These are phyloP conservation scores for Drymonia ruficornis DNA, from an alignment of 2,888 invertebrate genomes.

Conservation along the genomic window DNA sequence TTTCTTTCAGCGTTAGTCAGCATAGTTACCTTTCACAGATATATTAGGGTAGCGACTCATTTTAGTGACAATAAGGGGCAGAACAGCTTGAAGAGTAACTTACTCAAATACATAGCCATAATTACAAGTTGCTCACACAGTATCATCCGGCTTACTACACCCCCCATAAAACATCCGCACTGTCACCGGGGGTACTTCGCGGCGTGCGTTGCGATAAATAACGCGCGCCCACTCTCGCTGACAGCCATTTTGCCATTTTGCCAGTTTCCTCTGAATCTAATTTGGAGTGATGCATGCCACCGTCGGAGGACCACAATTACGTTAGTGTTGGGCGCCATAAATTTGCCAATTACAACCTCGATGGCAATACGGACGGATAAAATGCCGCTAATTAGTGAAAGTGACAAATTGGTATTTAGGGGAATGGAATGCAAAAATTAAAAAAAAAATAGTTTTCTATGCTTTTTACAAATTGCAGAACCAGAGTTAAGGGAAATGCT, in stretches of 20 bases:
- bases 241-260: constrained; percentile 67
- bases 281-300: constrained; percentile 79
- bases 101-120: too few relatives aligned
- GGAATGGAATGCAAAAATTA: neutral
- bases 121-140: neutral
- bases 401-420: neutral
- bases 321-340: constrained; percentile 79
- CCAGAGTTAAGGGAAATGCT: too few relatives aligned
- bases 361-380: constrained; percentile 67
- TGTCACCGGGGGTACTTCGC: constrained; percentile 33
- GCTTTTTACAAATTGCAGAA: too few relatives aligned
- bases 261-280: constrained; percentile 72
- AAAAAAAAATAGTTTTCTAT: too few relatives aligned
- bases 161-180: constrained; percentile 37
- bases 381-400: constrained; percentile 49
- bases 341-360: constrained; percentile 79
- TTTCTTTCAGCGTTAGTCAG: too few relatives aligned
- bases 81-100: too few relatives aligned
- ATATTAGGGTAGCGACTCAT: too few relatives aligned
- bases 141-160: neutral
- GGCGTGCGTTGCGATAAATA: constrained; percentile 49
- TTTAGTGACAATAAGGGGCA: too few relatives aligned
- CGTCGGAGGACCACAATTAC: constrained; percentile 73
- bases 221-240: constrained; percentile 54
- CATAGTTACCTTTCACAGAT: too few relatives aligned